Base-by-base conservation (phyloP, 2,888 invertebrate genomes). In the Apoderus coryli region DNA sequence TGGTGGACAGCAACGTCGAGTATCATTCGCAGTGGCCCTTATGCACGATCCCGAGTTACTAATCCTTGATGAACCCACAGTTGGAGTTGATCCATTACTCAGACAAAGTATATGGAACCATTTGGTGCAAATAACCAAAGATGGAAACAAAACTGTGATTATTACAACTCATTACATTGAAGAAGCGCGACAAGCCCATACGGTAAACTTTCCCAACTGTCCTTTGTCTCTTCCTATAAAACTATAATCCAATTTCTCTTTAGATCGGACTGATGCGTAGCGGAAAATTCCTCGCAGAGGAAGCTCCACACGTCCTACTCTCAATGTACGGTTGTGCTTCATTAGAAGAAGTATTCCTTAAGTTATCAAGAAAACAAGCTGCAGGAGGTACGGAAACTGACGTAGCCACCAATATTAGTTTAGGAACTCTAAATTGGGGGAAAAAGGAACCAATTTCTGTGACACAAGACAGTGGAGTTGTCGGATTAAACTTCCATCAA, bases 211-310 rank as follows among this genome's bases (percentile, higher is more conserved):
- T n/a, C n/a, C n/a, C n/a, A n/a, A n/a, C n/a, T n/a, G n/a, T n/a
- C n/a, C n/a, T n/a, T n/a, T n/a, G n/a, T n/a, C n/a, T n/a, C n/a
- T n/a, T n/a, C n/a, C n/a, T n/a, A n/a, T n/a, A n/a, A n/a, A n/a
- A n/a, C n/a, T n/a, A n/a, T n/a, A 19, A 19, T 19, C n/a, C n/a
- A n/a, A 27, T 31, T 22, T 27, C 25, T 25, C 6, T 44, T 49
- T 57, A 89, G 89, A 92, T 93, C 54, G 93, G 92, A 36, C 62
- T 93, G 44, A 93, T 93, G 92, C 67, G 93, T 39, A 85, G 81
- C 52, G 93, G 93, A 0, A 70, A 80, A 31, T 65, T 93, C 27
- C 60, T 93, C 46, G 92, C 92, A 1, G 92, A 93, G 61, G 82
- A 89, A 56, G 80, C 79, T 9, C 92, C 92, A 0, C 76, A 79